These are phyloP conservation scores for Moxostoma hubbsi DNA, from an alignment of 2,797 vertebrate genomes.

Conservation along the genomic window DNA sequence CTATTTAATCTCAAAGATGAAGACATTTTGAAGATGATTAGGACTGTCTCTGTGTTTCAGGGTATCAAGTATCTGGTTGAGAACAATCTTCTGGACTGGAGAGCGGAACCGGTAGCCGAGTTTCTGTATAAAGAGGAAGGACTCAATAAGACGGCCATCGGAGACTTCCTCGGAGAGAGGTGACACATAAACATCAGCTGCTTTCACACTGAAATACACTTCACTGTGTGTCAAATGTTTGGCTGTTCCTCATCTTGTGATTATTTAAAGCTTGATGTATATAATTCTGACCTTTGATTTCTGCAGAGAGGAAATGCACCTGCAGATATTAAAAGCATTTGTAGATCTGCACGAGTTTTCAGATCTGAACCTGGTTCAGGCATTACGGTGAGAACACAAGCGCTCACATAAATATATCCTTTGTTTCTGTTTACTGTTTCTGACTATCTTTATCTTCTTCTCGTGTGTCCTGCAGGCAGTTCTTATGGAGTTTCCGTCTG, in stretches of 20 bases:
- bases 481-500: conserved; percentile 93
- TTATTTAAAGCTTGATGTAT: neutral
- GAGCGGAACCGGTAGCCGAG: conserved; percentile 78
- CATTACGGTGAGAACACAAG: conserved; percentile 82
- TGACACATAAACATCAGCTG: conserved; percentile 59
- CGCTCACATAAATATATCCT: too few relatives aligned
- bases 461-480: conserved; percentile 78
- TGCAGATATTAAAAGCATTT: conserved; percentile 90
- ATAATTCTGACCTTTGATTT: neutral
- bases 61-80: conserved; percentile 86
- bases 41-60: conserved; percentile 65
- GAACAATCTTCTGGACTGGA: conserved; percentile 78
- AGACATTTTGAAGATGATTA: too few relatives aligned
- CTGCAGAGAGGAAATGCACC: conserved; percentile 83
- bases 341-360: conserved; percentile 92
- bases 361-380: conserved; percentile 92
- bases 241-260: neutral
- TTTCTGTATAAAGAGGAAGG: conserved; percentile 95
- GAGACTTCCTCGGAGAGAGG: conserved; percentile 90
- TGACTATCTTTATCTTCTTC: too few relatives aligned
- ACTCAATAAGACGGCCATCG: conserved; percentile 92
- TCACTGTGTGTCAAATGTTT: neutral
- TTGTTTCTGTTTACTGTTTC: too few relatives aligned
- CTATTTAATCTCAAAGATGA: too few relatives aligned
- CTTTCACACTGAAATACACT: neutral